Evolutionary conservation across 2,113 vertebrate genomes (phyloP), one percentile per base, ranked within the genome.

Genomic region (Amphilophus citrinellus): DNA sequence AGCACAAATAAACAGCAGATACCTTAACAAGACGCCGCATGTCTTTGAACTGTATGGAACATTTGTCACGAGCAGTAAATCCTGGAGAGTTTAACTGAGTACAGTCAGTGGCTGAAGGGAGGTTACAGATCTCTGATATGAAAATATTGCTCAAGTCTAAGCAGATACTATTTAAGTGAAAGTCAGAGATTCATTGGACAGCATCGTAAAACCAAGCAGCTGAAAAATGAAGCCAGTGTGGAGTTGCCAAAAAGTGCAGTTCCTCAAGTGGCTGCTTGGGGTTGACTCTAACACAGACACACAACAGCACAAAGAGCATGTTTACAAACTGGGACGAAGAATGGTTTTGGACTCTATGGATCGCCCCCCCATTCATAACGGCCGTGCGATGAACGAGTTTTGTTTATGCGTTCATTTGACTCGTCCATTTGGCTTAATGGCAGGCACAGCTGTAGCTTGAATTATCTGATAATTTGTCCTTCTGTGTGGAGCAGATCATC

Each of bases 11-110:
- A 57, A 82, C 2, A 63, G 62, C 63, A 15, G 39, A n/a, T 32
- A 24, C 22, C 20, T 37, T 0, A 85, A 89, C 90, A 90, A 84
- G 87, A 84, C 44, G 2, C 76, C 30, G 77, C 91, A 71, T 5
- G 85, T 44, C 61, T 5, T 62, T 77, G 73, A 90, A 82, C 77
- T 59, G 63, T 3, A 2, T 9, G 32, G 3, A n/a, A 60, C 39
- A 66, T 83, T 77, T 77, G 42, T 78, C 61, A 84, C 14, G 27
- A 73, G 39, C 60, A 47, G 59, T 71, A 50, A 80, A 66, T 79
- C 68, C 66, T 35, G 24, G 63, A 0, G 39, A 47, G 60, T 61
- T 63, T 10, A 66, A 27, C 59, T 81, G 24, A 66, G 30, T 42
- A 68, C 4, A 68, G 53, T 58, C 30, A 63, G 3, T 58, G 18